Evolutionary conservation across 2,888 invertebrate genomes (phyloP).

Genomic region (Drepanosiphum platanoidis): DNA sequence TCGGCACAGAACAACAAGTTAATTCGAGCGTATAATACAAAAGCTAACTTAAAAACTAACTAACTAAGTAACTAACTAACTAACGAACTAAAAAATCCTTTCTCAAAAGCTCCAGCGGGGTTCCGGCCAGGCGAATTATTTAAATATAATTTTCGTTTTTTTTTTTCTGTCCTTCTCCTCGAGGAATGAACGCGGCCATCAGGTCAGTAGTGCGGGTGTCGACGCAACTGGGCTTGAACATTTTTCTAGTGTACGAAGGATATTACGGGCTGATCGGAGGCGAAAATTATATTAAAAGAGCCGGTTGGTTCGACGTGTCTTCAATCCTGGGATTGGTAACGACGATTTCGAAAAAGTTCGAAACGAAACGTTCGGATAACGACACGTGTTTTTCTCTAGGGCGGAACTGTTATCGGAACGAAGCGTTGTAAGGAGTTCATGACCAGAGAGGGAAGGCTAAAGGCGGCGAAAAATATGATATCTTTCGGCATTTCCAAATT

Average conservation of each 20-base stretch:
- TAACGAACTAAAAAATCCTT: too few species aligned
- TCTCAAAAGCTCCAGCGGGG: too few species aligned
- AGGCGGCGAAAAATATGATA: slow-evolving; percentile 92
- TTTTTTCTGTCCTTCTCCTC: too few species aligned
- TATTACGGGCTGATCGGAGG: slow-evolving; percentile 96
- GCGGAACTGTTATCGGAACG: slow-evolving; percentile 98
- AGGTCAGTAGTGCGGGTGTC: slow-evolving; percentile 98
- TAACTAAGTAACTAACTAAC: too few species aligned
- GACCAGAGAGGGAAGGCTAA: slow-evolving; percentile 86
- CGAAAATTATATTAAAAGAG: slow-evolving; percentile 91
- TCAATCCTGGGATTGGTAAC: slow-evolving; percentile 90
- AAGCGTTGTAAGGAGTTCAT: slow-evolving; percentile 95
- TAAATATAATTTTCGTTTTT: not conserved
- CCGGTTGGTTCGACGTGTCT: slow-evolving; percentile 95
- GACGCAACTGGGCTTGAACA: slow-evolving; percentile 95
- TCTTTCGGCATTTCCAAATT: slow-evolving; percentile 89
- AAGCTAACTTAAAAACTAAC: too few species aligned
- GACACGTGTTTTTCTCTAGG: slow-evolving; percentile 69
- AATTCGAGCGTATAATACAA: too few species aligned
- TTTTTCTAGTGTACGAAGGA: slow-evolving; percentile 82
- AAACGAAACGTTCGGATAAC: not conserved
- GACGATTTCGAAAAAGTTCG: too few species aligned
- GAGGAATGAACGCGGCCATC: slow-evolving; percentile 99
- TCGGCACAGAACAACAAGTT: too few species aligned
- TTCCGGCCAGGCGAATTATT: not conserved